Percentiles rank a stretch among this genome's conserved stretches.
Conservation (phyloP, 2,797 vertebrate species). For the Mergus octosetaceus region DNA sequence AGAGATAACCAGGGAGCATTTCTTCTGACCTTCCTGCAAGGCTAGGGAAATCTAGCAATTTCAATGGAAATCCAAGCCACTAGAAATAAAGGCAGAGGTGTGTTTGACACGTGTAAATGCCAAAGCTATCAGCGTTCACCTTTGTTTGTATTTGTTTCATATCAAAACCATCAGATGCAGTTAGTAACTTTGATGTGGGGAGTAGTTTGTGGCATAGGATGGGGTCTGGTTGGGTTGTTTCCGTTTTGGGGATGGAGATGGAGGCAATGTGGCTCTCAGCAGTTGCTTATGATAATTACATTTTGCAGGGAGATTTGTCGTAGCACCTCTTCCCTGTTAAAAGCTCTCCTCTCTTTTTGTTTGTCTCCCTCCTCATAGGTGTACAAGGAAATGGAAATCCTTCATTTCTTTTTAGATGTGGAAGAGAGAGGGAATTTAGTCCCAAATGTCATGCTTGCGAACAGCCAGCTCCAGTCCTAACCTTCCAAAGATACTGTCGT, state of each 20-base stretch:
- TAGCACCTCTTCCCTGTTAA: not conserved
- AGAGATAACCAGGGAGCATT: not conserved
- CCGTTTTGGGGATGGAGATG: not conserved
- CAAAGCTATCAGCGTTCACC: not conserved
- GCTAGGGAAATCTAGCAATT: not conserved
- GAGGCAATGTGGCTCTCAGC: not conserved
- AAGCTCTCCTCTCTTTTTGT: not conserved
- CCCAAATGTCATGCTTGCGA: not conserved
- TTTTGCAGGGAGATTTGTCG: not conserved
- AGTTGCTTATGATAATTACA: not conserved
- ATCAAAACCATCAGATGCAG: not conserved
- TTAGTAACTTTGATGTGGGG: not conserved
- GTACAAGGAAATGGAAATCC: not conserved
- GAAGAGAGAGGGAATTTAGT: not conserved
- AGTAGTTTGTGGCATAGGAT: not conserved
- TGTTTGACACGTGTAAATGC: not conserved
- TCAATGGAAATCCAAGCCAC: not conserved
- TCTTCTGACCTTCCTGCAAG: not conserved
- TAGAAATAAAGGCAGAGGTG: not conserved
- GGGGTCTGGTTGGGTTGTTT: not conserved
- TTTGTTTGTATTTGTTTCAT: not conserved
- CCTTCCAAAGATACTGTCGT: not conserved
- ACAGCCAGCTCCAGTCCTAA: not conserved
- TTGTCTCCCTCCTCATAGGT: not conserved
- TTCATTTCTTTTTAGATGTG: not conserved